Evolutionary conservation across 2,797 vertebrate genomes (phyloP).

Genomic region (Aeoliscus strigatus): DNA sequence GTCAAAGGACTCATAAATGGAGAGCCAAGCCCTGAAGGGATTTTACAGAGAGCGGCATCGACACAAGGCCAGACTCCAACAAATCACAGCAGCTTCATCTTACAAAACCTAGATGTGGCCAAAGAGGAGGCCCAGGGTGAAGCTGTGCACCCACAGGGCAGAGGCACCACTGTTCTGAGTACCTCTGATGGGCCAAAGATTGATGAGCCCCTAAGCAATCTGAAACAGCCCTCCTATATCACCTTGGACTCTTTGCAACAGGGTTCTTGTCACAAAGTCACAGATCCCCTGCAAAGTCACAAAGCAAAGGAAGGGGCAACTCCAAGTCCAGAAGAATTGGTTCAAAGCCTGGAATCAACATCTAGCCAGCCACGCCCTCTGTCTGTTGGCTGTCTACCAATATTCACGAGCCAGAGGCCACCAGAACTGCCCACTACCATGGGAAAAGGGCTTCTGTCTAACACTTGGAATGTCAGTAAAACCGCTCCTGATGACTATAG

Average conservation of each 20-base stretch:
- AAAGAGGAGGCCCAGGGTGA: conserved; percentile 1
- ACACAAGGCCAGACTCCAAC: conserved; percentile 9
- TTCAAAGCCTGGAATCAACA: conserved; percentile 4
- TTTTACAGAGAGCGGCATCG: not conserved
- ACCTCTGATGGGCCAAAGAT: not conserved
- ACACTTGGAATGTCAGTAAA: conserved; percentile 15
- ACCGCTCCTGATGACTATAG: conserved; percentile 19
- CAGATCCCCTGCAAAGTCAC: conserved; percentile 1
- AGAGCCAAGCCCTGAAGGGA: conserved; percentile 2
- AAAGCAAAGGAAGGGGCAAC: not conserved
- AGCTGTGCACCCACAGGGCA: not conserved
- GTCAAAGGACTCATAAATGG: not conserved
- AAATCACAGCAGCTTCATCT: not conserved
- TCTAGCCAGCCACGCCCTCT: not conserved
- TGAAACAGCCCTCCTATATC: not conserved
- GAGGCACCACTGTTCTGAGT: fast-evolving
- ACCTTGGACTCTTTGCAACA: conserved; percentile 11
- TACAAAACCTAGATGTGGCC: not conserved
- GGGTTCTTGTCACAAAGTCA: not conserved
- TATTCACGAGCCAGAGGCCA: conserved; percentile 61
- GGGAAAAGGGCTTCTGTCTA: conserved; percentile 22
- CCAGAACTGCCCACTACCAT: conserved; percentile 25
- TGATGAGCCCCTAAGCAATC: not conserved
- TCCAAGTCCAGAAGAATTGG: not conserved
- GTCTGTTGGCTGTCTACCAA: conserved; percentile 41